A percentile compares a stretch with the other conserved stretches of the same genome.
Conservation (phyloP, 2,113 vertebrate genomes). For the Fukomys damarensis region DNA sequence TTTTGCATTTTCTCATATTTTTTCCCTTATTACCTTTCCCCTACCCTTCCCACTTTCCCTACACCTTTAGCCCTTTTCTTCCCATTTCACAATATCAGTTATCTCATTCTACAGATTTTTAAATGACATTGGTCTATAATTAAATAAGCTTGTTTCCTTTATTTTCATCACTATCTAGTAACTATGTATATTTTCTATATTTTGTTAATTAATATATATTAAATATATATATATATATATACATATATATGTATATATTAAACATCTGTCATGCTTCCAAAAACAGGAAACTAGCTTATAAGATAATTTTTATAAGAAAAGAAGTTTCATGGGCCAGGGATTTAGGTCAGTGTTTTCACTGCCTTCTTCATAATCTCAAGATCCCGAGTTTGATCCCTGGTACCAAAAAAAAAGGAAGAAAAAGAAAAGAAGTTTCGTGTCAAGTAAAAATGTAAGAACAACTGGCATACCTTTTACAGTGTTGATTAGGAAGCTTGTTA, state of each 20-base stretch:
- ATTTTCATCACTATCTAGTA: background rate
- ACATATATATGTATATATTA: background rate
- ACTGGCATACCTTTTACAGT: background rate
- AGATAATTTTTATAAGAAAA: background rate
- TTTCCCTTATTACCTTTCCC: too few species aligned
- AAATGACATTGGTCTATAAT: background rate
- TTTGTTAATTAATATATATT: background rate
- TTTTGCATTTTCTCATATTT: too few species aligned
- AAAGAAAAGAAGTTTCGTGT: background rate
- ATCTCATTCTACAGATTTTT: too few species aligned
- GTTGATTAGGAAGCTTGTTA: background rate
- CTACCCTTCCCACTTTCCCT: too few species aligned
- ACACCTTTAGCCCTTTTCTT: too few species aligned
- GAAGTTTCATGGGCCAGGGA: too few species aligned
- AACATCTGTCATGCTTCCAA: background rate
- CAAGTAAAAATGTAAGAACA: background rate
- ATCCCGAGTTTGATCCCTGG: too few species aligned
- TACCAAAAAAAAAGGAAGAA: too few species aligned
- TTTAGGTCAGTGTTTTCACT: too few species aligned
- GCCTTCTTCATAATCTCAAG: too few species aligned
- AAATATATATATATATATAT: background rate
- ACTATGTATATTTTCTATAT: background rate
- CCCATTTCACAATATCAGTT: too few species aligned
- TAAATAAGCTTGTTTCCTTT: background rate
- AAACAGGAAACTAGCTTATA: background rate